Evolutionary conservation across 2,113 vertebrate genomes (phyloP), one percentile per base, ranked within the genome.

Genomic region (Xenus cinereus): DNA sequence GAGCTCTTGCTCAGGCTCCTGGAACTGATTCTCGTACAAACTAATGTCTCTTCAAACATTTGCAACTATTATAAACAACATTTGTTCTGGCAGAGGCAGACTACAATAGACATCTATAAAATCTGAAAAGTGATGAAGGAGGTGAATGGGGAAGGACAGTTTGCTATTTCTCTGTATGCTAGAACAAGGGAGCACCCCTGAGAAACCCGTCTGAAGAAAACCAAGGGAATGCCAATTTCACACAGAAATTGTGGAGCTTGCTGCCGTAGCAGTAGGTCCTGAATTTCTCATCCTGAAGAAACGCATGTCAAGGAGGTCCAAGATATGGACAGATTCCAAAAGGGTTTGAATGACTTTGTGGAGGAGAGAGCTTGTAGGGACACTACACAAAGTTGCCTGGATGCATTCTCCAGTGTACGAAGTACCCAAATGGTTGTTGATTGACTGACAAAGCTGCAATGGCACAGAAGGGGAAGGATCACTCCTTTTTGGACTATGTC

Each of bases 81-180:
- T 90, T 74, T 95, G 14, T 83, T 90, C 79, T 93, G 50, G 75
- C 68, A 94, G 75, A 94, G 14, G n/a, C 26, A 77, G 26, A 51
- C 39, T 67, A 59, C 20, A 53, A 56, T 19, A 89, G 51, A 67
- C 2, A 5, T 43, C 33, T 50, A n/a, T 39, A 89, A 89, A 77
- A 84, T 53, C 57, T 48, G 46, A 71, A 46, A 63, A 89, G 16
- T 7, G 24, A 24, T 67, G 64, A 24, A 74, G 37, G 89, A 69
- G 51, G 50, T 67, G 45, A 85, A 12, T 54, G 37, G 8, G 37
- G 15, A 74, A 90, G 69, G n/a, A 26, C 24, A 53, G 10, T 59
- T 59, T 0, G 0, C 26, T 71, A 0, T 88, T 84, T 81, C 64
- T 84, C 18, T 10, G 7, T 27, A 68, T 59, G 60, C 14, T 91